Conservation (phyloP, 2,888 invertebrate species). For the Oscheius myriophilus region DNA sequence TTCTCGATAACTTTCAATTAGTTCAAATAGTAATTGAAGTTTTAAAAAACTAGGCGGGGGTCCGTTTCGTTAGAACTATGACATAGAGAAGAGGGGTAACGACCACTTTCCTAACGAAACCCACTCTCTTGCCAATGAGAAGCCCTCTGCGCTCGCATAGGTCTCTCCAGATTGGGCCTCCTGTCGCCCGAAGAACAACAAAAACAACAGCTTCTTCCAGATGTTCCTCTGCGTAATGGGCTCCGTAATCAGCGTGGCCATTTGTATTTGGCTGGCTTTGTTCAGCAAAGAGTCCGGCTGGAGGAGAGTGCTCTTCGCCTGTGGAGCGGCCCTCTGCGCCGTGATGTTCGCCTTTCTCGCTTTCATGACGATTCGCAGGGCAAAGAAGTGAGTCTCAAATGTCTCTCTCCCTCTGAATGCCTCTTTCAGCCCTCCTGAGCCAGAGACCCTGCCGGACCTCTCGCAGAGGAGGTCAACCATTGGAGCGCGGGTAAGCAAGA, state of each 20-base stretch:
- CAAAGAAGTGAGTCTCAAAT: slow-evolving; percentile 50
- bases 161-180: too few species aligned
- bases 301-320: slow-evolving; percentile 54
- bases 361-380: slow-evolving; percentile 48
- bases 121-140: too few species aligned
- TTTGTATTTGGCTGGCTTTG: slow-evolving; percentile 56
- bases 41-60: too few species aligned
- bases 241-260: slow-evolving; percentile 55
- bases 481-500: slow-evolving; percentile 46
- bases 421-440: slow-evolving; percentile 52
- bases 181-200: background rate
- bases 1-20: too few species aligned
- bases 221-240: slow-evolving; percentile 60
- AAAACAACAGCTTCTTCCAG: slow-evolving; percentile 36
- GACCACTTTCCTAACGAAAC: too few species aligned
- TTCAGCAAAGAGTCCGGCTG: slow-evolving; percentile 51
- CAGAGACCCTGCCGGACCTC: slow-evolving; percentile 55
- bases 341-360: slow-evolving; percentile 59
- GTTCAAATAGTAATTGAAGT: too few species aligned
- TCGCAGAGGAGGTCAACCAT: slow-evolving; percentile 54
- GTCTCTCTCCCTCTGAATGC: background rate
- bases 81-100: too few species aligned
- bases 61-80: too few species aligned
- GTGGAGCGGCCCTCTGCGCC: slow-evolving; percentile 58
- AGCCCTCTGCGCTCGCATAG: too few species aligned